Conservation (phyloP, 2,888 invertebrate species). For the Geotrupes spiniger region DNA sequence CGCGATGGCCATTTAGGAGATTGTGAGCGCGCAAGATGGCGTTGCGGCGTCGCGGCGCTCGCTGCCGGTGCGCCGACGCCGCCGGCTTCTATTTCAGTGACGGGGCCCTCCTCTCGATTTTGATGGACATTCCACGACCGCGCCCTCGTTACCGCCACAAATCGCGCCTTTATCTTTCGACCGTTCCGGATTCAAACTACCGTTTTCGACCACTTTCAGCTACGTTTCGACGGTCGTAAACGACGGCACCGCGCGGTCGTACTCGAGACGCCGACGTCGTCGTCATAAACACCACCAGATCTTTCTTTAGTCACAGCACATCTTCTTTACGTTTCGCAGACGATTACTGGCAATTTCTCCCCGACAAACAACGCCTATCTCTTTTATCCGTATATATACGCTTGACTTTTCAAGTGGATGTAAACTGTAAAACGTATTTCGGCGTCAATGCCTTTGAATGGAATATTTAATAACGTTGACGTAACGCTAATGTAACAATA, state of each 20-base stretch:
- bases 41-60: slow-evolving; percentile 39
- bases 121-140: slow-evolving; percentile 52
- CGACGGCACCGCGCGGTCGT: slow-evolving; percentile 2
- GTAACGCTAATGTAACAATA: too few species aligned
- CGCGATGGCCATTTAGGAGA: slow-evolving; percentile 48
- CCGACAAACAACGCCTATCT: too few species aligned
- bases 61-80: slow-evolving; percentile 37
- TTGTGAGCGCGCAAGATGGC: slow-evolving; percentile 34
- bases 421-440: too few species aligned
- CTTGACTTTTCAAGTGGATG: too few species aligned
- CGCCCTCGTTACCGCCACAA: slow-evolving; percentile 48
- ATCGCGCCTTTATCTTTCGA: slow-evolving; percentile 45
- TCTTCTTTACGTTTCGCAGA: neutral
- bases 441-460: too few species aligned
- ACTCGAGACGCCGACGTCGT: neutral
- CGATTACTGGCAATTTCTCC: too few species aligned
- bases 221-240: slow-evolving; percentile 18
- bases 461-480: too few species aligned
- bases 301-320: neutral
- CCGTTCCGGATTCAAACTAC: slow-evolving; percentile 31
- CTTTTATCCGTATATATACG: too few species aligned
- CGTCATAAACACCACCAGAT: slow-evolving; percentile 1
- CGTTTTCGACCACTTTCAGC: slow-evolving; percentile 12
- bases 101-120: slow-evolving; percentile 52
- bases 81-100: slow-evolving; percentile 44